Conservation (phyloP, 2,888 invertebrate genomes). For the Drosophila conformis region DNA sequence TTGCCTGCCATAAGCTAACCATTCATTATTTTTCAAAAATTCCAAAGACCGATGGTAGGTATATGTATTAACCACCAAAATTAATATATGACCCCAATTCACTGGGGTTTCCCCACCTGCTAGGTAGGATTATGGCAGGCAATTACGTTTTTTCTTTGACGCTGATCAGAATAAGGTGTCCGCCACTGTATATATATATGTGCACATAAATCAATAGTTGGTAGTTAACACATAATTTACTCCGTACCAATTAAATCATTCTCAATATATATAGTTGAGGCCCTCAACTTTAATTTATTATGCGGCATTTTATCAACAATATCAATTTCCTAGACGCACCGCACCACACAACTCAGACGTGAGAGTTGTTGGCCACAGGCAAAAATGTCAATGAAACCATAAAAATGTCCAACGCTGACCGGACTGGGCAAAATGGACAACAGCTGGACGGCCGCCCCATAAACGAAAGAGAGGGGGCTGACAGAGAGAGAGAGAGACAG, state of each 20-base stretch:
- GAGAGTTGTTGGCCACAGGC: conserved; percentile 8
- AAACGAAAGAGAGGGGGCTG: conserved; percentile 14
- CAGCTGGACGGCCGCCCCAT: conserved; percentile 42
- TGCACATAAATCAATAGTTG: not conserved
- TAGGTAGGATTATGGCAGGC: no score
- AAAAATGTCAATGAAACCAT: conserved; percentile 74
- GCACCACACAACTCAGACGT: conserved; percentile 1
- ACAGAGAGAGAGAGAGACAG: not conserved
- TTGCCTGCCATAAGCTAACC: no score
- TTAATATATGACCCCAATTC: no score
- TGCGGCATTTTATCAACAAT: conserved; percentile 36
- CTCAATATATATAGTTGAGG: not conserved
- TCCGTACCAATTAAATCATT: conserved; percentile 16
- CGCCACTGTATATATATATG: no score
- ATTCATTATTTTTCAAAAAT: no score
- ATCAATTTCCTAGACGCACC: conserved; percentile 37
- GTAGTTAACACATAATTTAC: conserved; percentile 11
- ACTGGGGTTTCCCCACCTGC: no score
- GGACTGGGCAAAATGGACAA: conserved; percentile 30
- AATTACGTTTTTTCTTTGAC: no score
- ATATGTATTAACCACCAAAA: no score
- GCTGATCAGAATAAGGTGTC: no score
- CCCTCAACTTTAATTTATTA: conserved; percentile 33
- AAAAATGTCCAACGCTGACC: conserved; percentile 62
- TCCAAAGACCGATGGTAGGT: no score